Evolutionary conservation across 2,113 vertebrate genomes (phyloP).

Genomic region (Halcyon malimbica): DNA sequence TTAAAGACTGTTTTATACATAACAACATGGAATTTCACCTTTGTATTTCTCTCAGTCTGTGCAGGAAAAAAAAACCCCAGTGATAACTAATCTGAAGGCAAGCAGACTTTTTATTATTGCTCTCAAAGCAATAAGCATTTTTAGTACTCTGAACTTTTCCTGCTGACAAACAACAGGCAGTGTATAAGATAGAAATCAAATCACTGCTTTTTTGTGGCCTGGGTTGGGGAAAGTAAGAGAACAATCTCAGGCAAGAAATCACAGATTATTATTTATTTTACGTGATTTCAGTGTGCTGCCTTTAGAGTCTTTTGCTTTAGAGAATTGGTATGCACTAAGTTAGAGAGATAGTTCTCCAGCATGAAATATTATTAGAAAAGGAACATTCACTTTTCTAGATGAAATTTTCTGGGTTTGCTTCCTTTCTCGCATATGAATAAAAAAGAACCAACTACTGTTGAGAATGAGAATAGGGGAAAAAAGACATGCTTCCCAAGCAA

Average conservation of each 20-base stretch:
- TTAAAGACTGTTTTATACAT: constrained; percentile 14
- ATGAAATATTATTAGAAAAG: not conserved
- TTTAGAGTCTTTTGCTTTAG: not conserved
- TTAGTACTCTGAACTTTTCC: constrained; percentile 16
- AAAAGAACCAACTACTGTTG: not conserved
- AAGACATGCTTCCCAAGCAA: not conserved
- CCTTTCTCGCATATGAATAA: not conserved
- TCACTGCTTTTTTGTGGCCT: not conserved
- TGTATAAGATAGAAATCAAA: not conserved
- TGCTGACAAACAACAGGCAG: constrained; percentile 8
- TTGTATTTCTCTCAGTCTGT: not conserved
- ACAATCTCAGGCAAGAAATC: not conserved
- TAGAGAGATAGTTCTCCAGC: not conserved
- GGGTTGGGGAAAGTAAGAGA: not conserved
- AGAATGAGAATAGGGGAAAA: not conserved
- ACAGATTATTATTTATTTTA: not conserved
- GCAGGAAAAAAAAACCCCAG: not conserved
- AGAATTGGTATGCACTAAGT: not conserved
- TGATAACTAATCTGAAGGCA: constrained; percentile 20
- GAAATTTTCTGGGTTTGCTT: not conserved
- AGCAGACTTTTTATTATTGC: constrained; percentile 17
- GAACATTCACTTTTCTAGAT: not conserved
- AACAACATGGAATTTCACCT: constrained; percentile 27
- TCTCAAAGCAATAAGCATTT: constrained; percentile 39
- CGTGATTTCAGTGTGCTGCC: not conserved